phyloP scores from a whole-genome alignment of 2,113 vertebrate species.

The Lepisosteus oculatus region DNA sequence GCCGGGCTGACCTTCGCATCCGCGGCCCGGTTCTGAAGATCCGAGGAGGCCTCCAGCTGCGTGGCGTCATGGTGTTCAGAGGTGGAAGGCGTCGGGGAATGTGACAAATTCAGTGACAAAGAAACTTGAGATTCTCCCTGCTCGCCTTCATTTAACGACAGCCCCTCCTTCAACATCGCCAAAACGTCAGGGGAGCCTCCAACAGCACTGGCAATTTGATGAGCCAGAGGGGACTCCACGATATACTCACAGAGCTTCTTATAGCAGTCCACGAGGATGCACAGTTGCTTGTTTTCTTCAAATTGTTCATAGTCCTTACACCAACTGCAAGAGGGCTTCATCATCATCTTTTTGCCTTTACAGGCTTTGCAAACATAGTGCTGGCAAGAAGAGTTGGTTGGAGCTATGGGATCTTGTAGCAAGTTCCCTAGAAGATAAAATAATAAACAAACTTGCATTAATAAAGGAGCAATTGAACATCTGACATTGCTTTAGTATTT shows the following conservation, averaged over 20 bases:
- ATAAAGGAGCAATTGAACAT: too few relatives aligned
- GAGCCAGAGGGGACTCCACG: constrained; percentile 81
- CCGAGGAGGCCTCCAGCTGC: constrained; percentile 4
- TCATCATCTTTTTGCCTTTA: constrained; percentile 93
- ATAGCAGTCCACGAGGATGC: constrained; percentile 89
- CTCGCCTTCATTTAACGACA: constrained; percentile 71
- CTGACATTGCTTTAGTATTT: too few relatives aligned
- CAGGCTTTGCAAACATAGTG: constrained; percentile 92
- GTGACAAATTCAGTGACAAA: constrained; percentile 73
- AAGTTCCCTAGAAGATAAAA: constrained; percentile 76
- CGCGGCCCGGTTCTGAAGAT: constrained; percentile 4
- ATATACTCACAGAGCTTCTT: constrained; percentile 92
- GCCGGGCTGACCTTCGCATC: constrained; percentile 62
- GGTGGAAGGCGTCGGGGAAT: constrained; percentile 76
- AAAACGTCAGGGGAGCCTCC: constrained; percentile 85
- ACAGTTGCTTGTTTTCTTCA: constrained; percentile 91
- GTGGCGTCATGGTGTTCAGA: constrained; percentile 54
- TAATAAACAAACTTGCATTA: constrained; percentile 7
- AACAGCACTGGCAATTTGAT: constrained; percentile 76
- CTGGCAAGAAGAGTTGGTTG: constrained; percentile 86
- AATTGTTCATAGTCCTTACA: constrained; percentile 94
- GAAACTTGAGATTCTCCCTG: constrained; percentile 65
- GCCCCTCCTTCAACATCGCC: constrained; percentile 84
- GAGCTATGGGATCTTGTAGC: constrained; percentile 89
- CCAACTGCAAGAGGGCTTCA: constrained; percentile 88